phyloP scores from a whole-genome alignment of 2,797 vertebrate genomes.

The Limosa lapponica region DNA sequence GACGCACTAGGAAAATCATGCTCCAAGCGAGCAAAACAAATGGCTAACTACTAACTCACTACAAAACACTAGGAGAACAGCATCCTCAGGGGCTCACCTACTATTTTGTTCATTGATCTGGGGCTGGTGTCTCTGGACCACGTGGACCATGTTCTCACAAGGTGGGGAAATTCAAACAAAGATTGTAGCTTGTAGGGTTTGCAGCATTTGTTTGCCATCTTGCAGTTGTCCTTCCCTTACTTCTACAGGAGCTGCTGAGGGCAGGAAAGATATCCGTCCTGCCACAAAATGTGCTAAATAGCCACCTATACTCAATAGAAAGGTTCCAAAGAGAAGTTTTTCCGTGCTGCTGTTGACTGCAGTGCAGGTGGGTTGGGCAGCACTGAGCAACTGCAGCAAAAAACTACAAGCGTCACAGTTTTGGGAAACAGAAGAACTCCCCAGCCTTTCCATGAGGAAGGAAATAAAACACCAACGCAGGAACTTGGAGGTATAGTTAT shows the following conservation, averaged over 20 bases:
- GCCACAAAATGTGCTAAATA: neutral
- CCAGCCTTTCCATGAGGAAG: neutral
- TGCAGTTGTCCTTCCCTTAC: neutral
- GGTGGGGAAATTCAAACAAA: neutral
- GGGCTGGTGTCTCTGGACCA: neutral
- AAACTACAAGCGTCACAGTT: neutral
- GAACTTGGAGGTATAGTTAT: neutral
- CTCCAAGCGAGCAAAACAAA: neutral
- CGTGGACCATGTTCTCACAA: neutral
- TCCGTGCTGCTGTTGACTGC: neutral
- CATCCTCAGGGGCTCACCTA: neutral
- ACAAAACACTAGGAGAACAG: neutral
- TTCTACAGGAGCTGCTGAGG: neutral
- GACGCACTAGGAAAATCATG: neutral
- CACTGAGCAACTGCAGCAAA: slow-evolving; percentile 15
- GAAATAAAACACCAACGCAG: neutral
- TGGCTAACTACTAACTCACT: neutral
- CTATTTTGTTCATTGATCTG: neutral
- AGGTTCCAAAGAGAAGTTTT: neutral
- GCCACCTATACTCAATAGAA: neutral
- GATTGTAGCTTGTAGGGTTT: neutral
- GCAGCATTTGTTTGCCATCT: neutral
- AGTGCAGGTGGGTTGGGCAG: slow-evolving; percentile 22
- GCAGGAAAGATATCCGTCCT: neutral
- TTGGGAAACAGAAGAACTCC: neutral